A percentile compares a stretch with the other conserved stretches of the same genome.
These are phyloP conservation scores for Drosophila prolongata DNA, from an alignment of 2,888 invertebrate genomes.

Conservation along the genomic window DNA sequence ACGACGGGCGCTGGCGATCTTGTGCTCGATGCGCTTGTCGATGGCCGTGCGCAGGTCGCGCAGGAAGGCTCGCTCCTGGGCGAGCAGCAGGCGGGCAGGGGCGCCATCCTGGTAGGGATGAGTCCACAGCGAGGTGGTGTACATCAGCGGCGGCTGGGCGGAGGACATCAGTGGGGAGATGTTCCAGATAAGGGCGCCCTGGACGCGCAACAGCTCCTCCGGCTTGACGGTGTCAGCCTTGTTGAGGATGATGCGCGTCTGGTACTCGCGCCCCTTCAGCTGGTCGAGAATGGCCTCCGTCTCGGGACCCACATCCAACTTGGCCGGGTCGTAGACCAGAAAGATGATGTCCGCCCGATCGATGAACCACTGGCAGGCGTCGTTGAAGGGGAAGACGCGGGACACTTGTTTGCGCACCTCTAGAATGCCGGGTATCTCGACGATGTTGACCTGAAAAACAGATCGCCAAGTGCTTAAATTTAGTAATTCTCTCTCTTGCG, in stretches of 20 bases:
- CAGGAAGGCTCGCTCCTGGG: slow-evolving; percentile 95
- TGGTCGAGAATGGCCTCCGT: slow-evolving; percentile 97
- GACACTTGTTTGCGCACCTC: slow-evolving; percentile 97
- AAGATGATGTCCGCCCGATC: slow-evolving; percentile 98
- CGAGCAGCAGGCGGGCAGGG: slow-evolving; percentile 91
- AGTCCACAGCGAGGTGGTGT: slow-evolving; percentile 95
- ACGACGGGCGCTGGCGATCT: slow-evolving; percentile 96
- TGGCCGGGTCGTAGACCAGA: slow-evolving; percentile 97
- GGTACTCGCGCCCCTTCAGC: slow-evolving; percentile 96
- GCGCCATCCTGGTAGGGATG: slow-evolving; percentile 93
- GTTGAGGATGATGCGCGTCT: slow-evolving; percentile 96
- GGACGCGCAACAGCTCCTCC: slow-evolving; percentile 96
- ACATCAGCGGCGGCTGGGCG: slow-evolving; percentile 96
- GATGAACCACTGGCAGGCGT: slow-evolving; percentile 98
- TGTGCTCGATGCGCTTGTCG: slow-evolving; percentile 96
- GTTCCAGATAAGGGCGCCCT: slow-evolving; percentile 97
- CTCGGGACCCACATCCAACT: slow-evolving; percentile 97
- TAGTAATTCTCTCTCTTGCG: slow-evolving; percentile 55
- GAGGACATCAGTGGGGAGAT: slow-evolving; percentile 98
- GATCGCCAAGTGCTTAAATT: slow-evolving; percentile 46
- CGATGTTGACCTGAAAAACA: slow-evolving; percentile 92
- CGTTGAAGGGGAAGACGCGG: slow-evolving; percentile 96
- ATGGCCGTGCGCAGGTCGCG: slow-evolving; percentile 93
- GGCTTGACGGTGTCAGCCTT: slow-evolving; percentile 97
- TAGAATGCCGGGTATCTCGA: slow-evolving; percentile 97